phyloP scores from a whole-genome alignment of 1,140 invertebrate genomes.

The Zaprionus gabonicus region DNA sequence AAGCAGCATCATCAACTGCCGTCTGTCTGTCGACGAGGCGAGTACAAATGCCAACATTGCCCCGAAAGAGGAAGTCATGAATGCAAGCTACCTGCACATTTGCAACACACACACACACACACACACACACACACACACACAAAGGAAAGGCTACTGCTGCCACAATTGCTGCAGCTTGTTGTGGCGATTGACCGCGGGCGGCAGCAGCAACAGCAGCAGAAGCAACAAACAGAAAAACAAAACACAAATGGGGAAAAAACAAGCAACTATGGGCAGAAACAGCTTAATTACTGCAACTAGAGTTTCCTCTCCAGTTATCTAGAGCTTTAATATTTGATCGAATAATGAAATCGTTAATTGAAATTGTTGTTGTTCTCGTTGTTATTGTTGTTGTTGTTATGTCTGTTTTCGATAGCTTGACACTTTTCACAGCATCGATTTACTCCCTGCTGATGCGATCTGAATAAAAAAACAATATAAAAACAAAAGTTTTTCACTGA shows the following conservation, averaged over 20 bases:
- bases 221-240: constrained; percentile 34
- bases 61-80: constrained; percentile 69
- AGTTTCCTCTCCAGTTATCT: constrained; percentile 5
- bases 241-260: constrained; percentile 19
- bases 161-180: constrained; percentile 39
- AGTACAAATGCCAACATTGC: constrained; percentile 62
- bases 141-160: constrained; percentile 46
- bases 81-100: constrained; percentile 76
- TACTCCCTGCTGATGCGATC: not conserved
- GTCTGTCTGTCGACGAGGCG: constrained; percentile 14
- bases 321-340: not conserved
- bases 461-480: not conserved
- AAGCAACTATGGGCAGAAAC: constrained; percentile 1
- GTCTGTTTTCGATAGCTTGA: not conserved
- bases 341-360: not conserved
- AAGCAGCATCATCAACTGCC: constrained; percentile 59
- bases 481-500: not conserved
- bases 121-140: constrained; percentile 3
- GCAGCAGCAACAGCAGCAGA: constrained; percentile 30
- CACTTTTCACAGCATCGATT: not conserved
- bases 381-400: not conserved
- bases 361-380: not conserved
- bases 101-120: constrained; percentile 23
- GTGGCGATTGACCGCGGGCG: constrained; percentile 39
- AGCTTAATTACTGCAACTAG: constrained; percentile 3